Evolutionary conservation across 1,140 invertebrate species (phyloP), one percentile per base, ranked within the genome.

Genomic region (Portunus trituberculatus): DNA sequence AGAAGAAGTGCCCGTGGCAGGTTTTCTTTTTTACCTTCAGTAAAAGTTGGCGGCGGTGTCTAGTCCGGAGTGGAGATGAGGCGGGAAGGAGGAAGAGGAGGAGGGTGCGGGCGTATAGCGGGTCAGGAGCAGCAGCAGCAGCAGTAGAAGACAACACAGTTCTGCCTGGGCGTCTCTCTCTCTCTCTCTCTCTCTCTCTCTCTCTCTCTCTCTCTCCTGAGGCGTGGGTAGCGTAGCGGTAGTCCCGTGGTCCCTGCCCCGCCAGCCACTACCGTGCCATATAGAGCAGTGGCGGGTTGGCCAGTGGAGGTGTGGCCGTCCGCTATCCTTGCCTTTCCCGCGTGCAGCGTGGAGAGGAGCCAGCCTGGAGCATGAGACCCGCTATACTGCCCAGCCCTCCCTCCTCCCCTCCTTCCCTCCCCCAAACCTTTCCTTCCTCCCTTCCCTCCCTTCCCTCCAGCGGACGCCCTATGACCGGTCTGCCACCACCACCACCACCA

Each of bases 121-220:
- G 52, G 52, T 59, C 83, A 86, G 28, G 20, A 86, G 32, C 10
- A n/a, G 28, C 12, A 39, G 39, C 39, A 39, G 39, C 39, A 28
- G 76, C 20, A 28, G 76, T 4, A 10, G 76, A 29, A 0, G 29
- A 29, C 25, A 29, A 83, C 25, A 83, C 0, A 4, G 76, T 83
- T 83, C 4, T 4, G 25, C 25, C 4, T 39, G 39, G 39, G 39
- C 39, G 39, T 31, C 28, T 86, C 12, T 86, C 12, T 28, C 28
- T 86, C n/a, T 16, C 83, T 86, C 83, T 86, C 83, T 86, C 83
- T 86, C 83, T 86, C 83, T 86, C 83, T 86, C 83, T 86, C 83
- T 86, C 83, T 86, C 83, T 86, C 83, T 86, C 83, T 86, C 83
- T n/a, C 83, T n/a, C 83, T 86, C 39, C 39, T 39, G 39, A 6